Base-by-base conservation (phyloP, 2,888 invertebrate species). In the Trissolcus brochymenae region DNA sequence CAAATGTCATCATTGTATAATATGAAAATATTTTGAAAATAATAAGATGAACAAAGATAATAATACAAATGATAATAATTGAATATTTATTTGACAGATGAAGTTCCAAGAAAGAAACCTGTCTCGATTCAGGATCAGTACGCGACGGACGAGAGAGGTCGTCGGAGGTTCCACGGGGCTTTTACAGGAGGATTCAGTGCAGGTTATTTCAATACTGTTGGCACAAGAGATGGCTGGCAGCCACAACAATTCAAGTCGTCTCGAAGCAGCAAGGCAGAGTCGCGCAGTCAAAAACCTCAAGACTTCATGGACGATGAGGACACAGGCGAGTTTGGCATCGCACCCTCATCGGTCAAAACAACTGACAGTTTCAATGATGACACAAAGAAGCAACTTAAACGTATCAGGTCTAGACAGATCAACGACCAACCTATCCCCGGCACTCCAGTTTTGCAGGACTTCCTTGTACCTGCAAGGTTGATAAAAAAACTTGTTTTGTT, bases 251-350 rank as follows among this genome's bases (percentile, higher is more conserved):
- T 98, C 87, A 95, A 95, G 84, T 99, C 99, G 76, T 96, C 97
- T 0, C 91, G 98, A 7, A 89, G 89, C 1, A 95, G 94, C 68
- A 95, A 94, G 82, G 92, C 92, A 0, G 90, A 90, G 57, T 88
- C 86, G 9, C 83, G 89, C 7, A 81, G 79, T 40, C 95, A 95
- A 87, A 92, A 91, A 79, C 95, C 98, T 0, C 95, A 97, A 88
- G 98, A 99, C 90, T 99, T 95, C 85, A 99, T 99, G 99, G 99
- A 99, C 88, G 96, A 96, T 11, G 99, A 99, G 89, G 99, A 99
- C 89, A 92, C 96, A 21, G 94, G 96, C 2, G 96, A 97, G 87
- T 96, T 95, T 90, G 99, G 99, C 16, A 98, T 99, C 82, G 98
- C 99, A 0, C 98, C 98, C 0, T 94, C 95, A 79, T 92, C 93